Evolutionary conservation across 2,888 invertebrate genomes (phyloP), one percentile per base, ranked within the genome.

Genomic region (Drosophila emarginata): DNA sequence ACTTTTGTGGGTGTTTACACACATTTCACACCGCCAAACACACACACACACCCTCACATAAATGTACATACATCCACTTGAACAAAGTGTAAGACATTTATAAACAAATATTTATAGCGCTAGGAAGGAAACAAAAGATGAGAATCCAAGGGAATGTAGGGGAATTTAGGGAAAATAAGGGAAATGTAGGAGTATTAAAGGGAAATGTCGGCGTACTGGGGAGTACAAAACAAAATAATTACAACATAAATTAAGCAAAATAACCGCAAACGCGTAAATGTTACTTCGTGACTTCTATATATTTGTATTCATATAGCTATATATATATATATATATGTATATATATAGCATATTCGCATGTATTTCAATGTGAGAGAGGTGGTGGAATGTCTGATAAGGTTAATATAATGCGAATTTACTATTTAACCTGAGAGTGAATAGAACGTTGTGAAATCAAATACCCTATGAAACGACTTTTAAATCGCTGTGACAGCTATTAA

Each of bases 181-280:
- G n/a, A 12, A 36, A 23, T 37, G 39, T 26, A 39, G 32, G 32
- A 14, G 18, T 11, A 21, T 15, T 5, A 12, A 7, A 32, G 32
- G 32, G 23, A 26, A 12, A 7, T 4, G 2, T 32, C 9, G 56
- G 3, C n/a, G 14, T 28, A n/a, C 32, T 11, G 52, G 18, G 6
- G 12, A 54, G 39, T 54, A 53, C 54, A 54, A 70, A 77, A 79
- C 77, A 77, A 81, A 79, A 81, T 81, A 80, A 80, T 81, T 81
- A 76, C 80, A 81, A 77, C 79, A 81, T 80, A 81, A 80, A 80
- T 80, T 79, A 79, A 74, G 77, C 72, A 77, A 81, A 80, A 77
- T 77, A 80, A 81, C 80, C 82, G 74, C 82, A 79, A 67, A 74
- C 64, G 67, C 76, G 74, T 67, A 78, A 78, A 78, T 80, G 80